Base-by-base conservation (phyloP, 2,888 invertebrate species). In the Drosophila nr. fundita region DNA sequence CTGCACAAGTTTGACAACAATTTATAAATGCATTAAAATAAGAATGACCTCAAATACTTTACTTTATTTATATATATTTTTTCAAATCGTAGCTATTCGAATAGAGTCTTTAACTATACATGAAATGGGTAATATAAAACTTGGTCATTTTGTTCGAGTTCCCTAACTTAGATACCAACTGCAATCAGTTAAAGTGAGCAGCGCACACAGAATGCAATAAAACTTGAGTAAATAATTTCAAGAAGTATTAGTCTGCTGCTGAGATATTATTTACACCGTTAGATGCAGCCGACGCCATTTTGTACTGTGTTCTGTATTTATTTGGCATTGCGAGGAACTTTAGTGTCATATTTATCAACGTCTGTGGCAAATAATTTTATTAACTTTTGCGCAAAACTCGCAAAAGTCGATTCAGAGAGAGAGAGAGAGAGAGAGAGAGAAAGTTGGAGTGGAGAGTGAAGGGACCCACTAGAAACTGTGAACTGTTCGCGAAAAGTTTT, bases 291-390 rank as follows among this genome's bases (percentile, higher is more conserved):
- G 80, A 45, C 64, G 60, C 64, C 65, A 74, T 63, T 73, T 59
- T 78, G 73, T 76, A 29, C 42, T 63, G 71, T 63, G 71, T 53
- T 38, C 70, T 73, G 68, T 89, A 81, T 81, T 79, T 89, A 83
- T 84, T 77, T 68, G 80, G 64, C 64, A 77, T 75, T 80, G 73
- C 78, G 64, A 70, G 40, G 40, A 38, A 74, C 75, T 74, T 70
- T 57, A 73, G 76, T 87, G 83, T 84, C 90, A 89, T 89, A 88
- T 91, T 91, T 91, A 91, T 91, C 89, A 90, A 89, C 77, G 90
- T 87, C 87, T 87, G 91, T 87, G 83, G 90, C 91, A 88, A 88
- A 89, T 90, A 91, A 91, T 91, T 91, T 90, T 90, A 91, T 91
- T 90, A 91, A 90, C 88, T 90, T 90, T 90, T 78, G 78, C 76